Evolutionary conservation across 2,797 vertebrate species (phyloP).

Genomic region (Bradypus variegatus): DNA sequence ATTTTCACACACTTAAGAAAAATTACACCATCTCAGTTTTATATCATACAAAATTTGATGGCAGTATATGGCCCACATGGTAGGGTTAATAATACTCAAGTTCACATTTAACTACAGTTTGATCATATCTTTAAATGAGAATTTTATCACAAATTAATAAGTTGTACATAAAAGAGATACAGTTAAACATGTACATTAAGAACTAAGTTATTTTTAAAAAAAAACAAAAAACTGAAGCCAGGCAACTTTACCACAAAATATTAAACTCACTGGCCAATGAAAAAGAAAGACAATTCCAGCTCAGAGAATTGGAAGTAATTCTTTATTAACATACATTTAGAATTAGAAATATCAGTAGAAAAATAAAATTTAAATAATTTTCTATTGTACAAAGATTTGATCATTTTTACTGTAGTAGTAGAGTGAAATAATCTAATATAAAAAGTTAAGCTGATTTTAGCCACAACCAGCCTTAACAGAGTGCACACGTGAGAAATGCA

Average conservation of each 20-base stretch:
- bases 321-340: conserved; percentile 74
- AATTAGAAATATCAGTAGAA: conserved; percentile 76
- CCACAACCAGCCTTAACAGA: conserved; percentile 29
- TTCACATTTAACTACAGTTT: conserved; percentile 3
- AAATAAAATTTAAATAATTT: conserved; percentile 74
- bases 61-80: neutral
- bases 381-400: conserved; percentile 70
- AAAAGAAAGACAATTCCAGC: conserved; percentile 42
- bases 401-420: conserved; percentile 25
- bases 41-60: neutral
- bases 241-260: conserved; percentile 22
- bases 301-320: conserved; percentile 49
- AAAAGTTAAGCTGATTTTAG: conserved; percentile 16
- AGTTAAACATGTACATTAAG: neutral
- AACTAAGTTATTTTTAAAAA: neutral
- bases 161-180: conserved; percentile 6
- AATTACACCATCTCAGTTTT: neutral
- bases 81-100: neutral
- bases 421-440: conserved; percentile 46
- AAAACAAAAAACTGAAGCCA: neutral
- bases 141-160: conserved; percentile 30
- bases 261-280: conserved; percentile 11
- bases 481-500: neutral
- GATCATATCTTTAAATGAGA: conserved; percentile 29
- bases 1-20: neutral